Evolutionary conservation across 2,888 invertebrate genomes (phyloP), one percentile per base, ranked within the genome.

Genomic region (Argyra leucocephala): DNA sequence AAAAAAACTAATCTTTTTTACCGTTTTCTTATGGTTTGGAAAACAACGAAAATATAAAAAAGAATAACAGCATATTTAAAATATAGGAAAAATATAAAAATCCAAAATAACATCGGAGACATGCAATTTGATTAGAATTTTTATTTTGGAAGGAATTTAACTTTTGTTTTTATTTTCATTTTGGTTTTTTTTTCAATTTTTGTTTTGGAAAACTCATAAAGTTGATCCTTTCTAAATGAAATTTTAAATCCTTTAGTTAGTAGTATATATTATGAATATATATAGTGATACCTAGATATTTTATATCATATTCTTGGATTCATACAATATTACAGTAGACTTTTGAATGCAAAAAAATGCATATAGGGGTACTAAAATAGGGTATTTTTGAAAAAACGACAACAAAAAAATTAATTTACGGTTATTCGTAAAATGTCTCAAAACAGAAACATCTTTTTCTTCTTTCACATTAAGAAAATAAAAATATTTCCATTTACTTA

Each of bases 91-190:
- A 9, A 2, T 48, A 2, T 48, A 48, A 48, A 48, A 15, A 9
- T 48, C 48, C 48, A 48, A 48, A 48, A 48, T 48, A 48, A 9
- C 48, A 48, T 48, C 48, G 15, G 48, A 48, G 48, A 48, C 48
- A 48, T 12, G 48, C 48, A 48, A 48, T 48, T 48, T 48, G 48
- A 48, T 48, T 48, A 48, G 48, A 48, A 48, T 48, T 48, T 48
- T 48, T 48, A 48, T 48, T 48, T 48, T 48, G 48, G 48, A 5
- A 48, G 12, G 18, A 48, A 15, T 48, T 37, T 48, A 5, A 12
- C 15, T 48, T 48, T 37, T n/a, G n/a, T n/a, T n/a, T n/a, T n/a
- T n/a, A n/a, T n/a, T 15, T 37, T 37, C 37, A 15, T 37, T 37
- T 37, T 15, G 37, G 3, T 48, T 48, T 48, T 48, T 18, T 18